phyloP scores from a whole-genome alignment of 1,140 invertebrate genomes.

The Brachystomella parvula region DNA sequence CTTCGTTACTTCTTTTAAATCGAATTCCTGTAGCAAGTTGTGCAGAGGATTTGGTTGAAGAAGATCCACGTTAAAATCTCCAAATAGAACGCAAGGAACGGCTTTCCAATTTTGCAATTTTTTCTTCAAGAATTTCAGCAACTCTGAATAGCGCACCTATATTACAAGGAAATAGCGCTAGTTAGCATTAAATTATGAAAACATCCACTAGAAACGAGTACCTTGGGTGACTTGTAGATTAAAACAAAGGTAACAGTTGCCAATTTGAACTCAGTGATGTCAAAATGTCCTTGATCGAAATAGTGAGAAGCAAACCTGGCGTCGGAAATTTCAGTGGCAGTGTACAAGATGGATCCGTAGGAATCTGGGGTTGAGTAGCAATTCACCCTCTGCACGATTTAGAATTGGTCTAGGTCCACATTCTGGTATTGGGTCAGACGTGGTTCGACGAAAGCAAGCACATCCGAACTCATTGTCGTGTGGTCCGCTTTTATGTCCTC shows the following conservation, averaged over 20 bases:
- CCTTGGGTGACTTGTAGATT: slow-evolving; percentile 20
- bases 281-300: neutral
- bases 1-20: no score
- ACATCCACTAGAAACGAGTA: no score
- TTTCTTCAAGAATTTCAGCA: neutral
- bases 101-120: neutral
- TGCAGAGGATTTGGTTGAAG: neutral
- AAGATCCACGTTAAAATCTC: neutral
- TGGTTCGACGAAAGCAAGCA: slow-evolving; percentile 20
- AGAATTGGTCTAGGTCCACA: neutral
- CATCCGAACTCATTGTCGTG: neutral
- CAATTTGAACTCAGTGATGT: neutral
- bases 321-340: neutral
- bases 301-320: neutral
- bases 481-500: slow-evolving; percentile 1
- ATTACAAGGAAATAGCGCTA: no score
- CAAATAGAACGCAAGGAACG: neutral
- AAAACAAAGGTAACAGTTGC: neutral
- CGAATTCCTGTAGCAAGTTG: no score
- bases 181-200: no score
- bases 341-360: neutral
- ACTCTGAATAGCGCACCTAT: no score
- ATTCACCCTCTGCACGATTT: neutral
- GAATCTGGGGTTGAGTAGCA: slow-evolving; percentile 8
- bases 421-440: neutral